These are phyloP conservation scores for Nesoenas mayeri DNA, from an alignment of 2,113 vertebrate genomes.

Conservation along the genomic window DNA sequence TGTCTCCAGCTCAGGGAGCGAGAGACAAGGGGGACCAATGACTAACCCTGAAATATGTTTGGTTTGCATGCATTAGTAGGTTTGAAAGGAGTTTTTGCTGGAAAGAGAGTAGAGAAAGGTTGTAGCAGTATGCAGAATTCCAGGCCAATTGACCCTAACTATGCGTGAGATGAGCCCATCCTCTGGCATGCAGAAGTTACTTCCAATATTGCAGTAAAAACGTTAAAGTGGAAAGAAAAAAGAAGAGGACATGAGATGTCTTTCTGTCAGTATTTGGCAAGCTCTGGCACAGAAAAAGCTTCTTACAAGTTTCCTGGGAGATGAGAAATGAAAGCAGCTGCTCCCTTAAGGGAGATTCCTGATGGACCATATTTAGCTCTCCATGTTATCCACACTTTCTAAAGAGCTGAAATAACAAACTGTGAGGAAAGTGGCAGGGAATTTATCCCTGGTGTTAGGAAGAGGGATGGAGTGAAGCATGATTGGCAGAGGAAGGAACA, in stretches of 20 bases:
- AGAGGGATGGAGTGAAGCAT: not conserved
- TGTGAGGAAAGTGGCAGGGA: not conserved
- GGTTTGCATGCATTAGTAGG: not conserved
- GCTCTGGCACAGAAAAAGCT: not conserved
- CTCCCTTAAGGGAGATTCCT: not conserved
- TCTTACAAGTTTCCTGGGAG: not conserved
- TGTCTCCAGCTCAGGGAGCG: not conserved
- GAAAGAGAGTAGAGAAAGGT: not conserved
- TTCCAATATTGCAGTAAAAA: not conserved
- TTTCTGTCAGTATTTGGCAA: not conserved
- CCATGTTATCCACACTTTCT: fast-evolving
- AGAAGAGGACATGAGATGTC: too few species aligned
- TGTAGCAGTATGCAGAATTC: not conserved
- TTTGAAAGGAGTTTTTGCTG: not conserved
- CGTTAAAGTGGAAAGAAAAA: not conserved
- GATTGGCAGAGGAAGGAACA: not conserved
- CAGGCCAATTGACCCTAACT: not conserved
- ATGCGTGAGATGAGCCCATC: not conserved
- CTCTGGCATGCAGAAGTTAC: not conserved
- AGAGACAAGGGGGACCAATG: not conserved
- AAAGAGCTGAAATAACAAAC: not conserved
- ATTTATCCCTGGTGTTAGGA: not conserved
- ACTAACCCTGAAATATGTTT: not conserved
- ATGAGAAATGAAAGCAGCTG: not conserved
- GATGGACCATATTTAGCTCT: not conserved